These are phyloP conservation scores for Dinomys branickii DNA, from an alignment of 2,113 vertebrate genomes.

Conservation along the genomic window DNA sequence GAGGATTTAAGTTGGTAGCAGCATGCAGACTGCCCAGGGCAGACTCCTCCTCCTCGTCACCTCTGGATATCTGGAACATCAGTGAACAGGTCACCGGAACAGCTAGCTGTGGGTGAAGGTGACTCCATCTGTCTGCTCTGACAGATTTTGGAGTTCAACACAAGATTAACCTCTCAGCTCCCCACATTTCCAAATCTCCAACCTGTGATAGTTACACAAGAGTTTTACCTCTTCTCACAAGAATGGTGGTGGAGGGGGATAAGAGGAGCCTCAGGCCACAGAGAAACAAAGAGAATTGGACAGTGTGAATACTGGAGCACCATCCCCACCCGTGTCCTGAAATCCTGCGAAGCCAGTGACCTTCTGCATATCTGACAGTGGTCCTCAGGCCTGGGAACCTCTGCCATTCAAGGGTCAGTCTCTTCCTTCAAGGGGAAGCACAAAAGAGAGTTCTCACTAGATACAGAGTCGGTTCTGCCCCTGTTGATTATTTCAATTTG, in stretches of 20 bases:
- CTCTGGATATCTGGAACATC: neutral
- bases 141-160: neutral
- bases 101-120: neutral
- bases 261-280: neutral
- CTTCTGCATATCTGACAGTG: neutral
- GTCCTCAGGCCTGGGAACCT: neutral
- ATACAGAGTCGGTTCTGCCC: neutral
- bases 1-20: neutral
- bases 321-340: neutral
- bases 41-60: neutral
- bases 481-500: neutral
- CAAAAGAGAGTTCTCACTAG: neutral
- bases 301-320: rapidly evolving
- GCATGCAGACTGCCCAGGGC: neutral
- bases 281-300: neutral
- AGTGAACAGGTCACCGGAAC: neutral
- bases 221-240: neutral
- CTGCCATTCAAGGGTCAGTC: neutral
- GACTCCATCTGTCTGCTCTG: neutral
- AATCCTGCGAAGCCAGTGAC: neutral
- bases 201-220: neutral
- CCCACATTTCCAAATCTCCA: neutral
- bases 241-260: no score
- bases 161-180: neutral
- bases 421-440: neutral